phyloP scores from a whole-genome alignment of 2,113 vertebrate species.

The Onychostruthus taczanowskii region DNA sequence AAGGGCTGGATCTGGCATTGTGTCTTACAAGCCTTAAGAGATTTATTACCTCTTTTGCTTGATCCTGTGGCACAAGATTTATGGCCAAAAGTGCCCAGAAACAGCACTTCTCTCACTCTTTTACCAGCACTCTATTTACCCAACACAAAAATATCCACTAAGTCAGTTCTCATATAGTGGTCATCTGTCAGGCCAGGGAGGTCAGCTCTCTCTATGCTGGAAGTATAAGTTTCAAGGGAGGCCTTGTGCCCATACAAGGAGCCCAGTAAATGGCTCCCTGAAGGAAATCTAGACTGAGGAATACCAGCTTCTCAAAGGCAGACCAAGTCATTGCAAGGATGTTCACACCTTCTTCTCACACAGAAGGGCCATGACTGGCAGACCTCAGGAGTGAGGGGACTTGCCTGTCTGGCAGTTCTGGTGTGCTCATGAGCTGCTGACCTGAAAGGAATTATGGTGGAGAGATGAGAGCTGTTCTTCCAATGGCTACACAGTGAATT shows the following conservation, averaged over 20 bases:
- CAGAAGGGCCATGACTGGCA: neutral
- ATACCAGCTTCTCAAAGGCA: neutral
- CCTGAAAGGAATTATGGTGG: neutral
- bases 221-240: neutral
- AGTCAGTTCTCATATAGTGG: neutral
- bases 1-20: neutral
- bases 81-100: conserved; percentile 39
- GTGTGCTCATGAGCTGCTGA: neutral
- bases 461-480: neutral
- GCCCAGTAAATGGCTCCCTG: neutral
- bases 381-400: neutral
- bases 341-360: neutral
- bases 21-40: conserved; percentile 36
- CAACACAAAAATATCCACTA: neutral
- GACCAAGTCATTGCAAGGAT: neutral
- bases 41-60: conserved; percentile 51
- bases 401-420: neutral
- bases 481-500: neutral
- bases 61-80: conserved; percentile 60
- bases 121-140: neutral
- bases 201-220: neutral
- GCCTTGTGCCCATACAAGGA: neutral
- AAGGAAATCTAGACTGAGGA: neutral
- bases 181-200: neutral
- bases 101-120: neutral